Evolutionary conservation across 2,797 vertebrate species (phyloP).

Genomic region (Sebastes wilsoni): DNA sequence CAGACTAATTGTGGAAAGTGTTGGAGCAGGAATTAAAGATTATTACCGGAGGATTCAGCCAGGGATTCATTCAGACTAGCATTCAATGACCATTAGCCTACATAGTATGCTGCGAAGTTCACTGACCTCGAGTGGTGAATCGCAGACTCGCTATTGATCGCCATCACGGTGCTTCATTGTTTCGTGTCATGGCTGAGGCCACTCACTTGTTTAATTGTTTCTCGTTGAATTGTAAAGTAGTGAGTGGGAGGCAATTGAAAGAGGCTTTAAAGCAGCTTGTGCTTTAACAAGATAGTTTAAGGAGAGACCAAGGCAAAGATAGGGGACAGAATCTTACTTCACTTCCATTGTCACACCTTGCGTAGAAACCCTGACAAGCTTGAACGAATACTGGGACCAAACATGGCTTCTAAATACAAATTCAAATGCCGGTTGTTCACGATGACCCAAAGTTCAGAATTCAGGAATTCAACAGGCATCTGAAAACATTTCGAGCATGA

Average conservation of each 20-base stretch:
- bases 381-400: background rate
- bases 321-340: slow-evolving; percentile 18
- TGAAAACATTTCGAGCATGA: slow-evolving; percentile 38
- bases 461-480: slow-evolving; percentile 45
- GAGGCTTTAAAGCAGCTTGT: slow-evolving; percentile 48
- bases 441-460: slow-evolving; percentile 35
- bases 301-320: slow-evolving; percentile 46
- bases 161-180: slow-evolving; percentile 63
- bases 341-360: background rate
- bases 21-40: slow-evolving; percentile 92
- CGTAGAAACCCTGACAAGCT: background rate
- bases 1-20: slow-evolving; percentile 90
- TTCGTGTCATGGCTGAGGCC: slow-evolving; percentile 62
- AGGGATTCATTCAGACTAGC: slow-evolving; percentile 81
- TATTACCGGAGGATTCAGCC: slow-evolving; percentile 88
- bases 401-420: background rate
- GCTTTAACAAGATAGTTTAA: slow-evolving; percentile 46
- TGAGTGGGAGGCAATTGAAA: slow-evolving; percentile 70
- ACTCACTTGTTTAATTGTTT: slow-evolving; percentile 72
- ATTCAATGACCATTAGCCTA: slow-evolving; percentile 90
- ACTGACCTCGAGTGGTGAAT: slow-evolving; percentile 68
- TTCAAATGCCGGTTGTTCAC: background rate
- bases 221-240: slow-evolving; percentile 72
- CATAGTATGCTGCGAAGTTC: slow-evolving; percentile 56
- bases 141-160: slow-evolving; percentile 73